Base-by-base conservation (phyloP, 2,113 vertebrate species). In the Notechis scutatus region DNA sequence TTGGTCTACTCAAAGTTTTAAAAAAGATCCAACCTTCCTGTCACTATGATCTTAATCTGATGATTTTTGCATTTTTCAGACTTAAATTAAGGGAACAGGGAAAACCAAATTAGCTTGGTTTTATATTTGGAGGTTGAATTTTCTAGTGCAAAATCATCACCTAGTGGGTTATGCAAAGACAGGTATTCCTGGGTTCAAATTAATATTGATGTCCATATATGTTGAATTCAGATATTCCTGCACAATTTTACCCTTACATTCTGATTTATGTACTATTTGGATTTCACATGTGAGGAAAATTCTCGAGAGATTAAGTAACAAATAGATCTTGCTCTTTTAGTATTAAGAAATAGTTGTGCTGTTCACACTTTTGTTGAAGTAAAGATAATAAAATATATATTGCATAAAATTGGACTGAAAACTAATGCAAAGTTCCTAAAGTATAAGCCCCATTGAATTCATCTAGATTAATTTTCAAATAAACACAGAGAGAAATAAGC, bases 151-250 rank as follows among this genome's bases (percentile, higher is more conserved):
- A 92, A 64, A 18, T 54, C 15, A 93, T 91, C 29, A 94, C 54
- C 20, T 94, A 97, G 95, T 89, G 95, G 94, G 96, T 97, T 97
- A 97, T 97, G 92, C 90, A 86, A 93, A 96, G 93, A 92, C 93
- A 93, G 96, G 94, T 50, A 47, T 24, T 95, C 92, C 95, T 45
- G 7, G 92, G 94, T 95, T 95, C 95, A 96, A 96, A 97, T 96
- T 96, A 96, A 96, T 96, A 96, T 95, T 45, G 92, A 96, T 93
- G 95, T 93, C 91, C 55, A n/a, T 95, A 95, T 94, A 96, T 93
- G 94, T 96, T 95, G 94, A 94, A 96, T 5, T 4, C 91, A 95
- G 96, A 96, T 97, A 97, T 97, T 97, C 95, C 92, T 91, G 96
- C 96, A 85, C 21, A 96, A 94, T 90, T 95, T 96, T 96, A 18